Evolutionary conservation across 2,797 vertebrate species (phyloP).

Genomic region (Champsocephalus esox): DNA sequence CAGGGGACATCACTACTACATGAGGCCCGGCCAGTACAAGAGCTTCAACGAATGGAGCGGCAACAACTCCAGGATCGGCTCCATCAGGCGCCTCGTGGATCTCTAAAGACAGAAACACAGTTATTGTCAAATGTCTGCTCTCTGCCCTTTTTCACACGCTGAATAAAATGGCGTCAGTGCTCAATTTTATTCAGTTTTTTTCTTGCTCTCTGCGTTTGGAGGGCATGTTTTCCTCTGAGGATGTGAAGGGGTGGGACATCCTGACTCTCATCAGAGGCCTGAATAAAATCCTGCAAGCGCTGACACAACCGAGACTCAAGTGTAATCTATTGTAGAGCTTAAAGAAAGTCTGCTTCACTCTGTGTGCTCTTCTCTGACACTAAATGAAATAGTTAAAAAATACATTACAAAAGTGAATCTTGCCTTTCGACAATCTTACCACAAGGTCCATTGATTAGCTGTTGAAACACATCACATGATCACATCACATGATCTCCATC

Average conservation of each 20-base stretch:
- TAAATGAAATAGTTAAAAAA: not conserved
- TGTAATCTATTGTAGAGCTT: constrained; percentile 48
- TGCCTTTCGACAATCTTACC: not conserved
- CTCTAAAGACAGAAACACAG: constrained; percentile 66
- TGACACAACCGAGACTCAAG: constrained; percentile 53
- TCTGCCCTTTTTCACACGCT: constrained; percentile 72
- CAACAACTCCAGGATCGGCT: constrained; percentile 74
- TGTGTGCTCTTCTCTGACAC: not conserved
- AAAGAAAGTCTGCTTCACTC: not conserved
- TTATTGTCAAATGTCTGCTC: constrained; percentile 64
- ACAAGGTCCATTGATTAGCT: not conserved
- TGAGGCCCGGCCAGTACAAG: constrained; percentile 76
- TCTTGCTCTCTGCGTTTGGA: constrained; percentile 70
- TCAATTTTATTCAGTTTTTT: constrained; percentile 65
- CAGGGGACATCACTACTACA: constrained; percentile 79
- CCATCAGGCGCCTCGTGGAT: constrained; percentile 77
- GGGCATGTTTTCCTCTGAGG: constrained; percentile 42
- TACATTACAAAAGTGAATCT: not conserved
- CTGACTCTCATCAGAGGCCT: constrained; percentile 59
- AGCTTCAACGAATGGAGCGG: constrained; percentile 78
- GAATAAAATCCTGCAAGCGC: constrained; percentile 73
- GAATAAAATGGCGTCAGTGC: constrained; percentile 77
- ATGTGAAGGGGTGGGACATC: constrained; percentile 38
- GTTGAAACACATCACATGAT: not conserved
- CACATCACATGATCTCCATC: not conserved